Conservation (phyloP, 2,113 vertebrate species). For the Martes martes region DNA sequence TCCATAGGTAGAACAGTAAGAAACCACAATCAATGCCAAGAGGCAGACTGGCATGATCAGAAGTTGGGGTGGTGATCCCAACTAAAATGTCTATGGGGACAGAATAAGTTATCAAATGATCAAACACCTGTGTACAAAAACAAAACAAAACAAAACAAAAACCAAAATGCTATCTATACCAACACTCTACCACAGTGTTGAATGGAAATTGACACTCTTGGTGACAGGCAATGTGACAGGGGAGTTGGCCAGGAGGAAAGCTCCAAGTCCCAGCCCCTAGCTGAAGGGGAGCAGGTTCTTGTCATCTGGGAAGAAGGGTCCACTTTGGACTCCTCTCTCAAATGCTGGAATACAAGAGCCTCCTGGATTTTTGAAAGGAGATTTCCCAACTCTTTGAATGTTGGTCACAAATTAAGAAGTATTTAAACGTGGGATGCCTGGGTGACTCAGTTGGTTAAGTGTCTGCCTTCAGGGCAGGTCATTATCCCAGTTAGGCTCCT, state of each 20-base stretch:
- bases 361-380: not conserved
- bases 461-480: no score
- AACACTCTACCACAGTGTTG: not conserved
- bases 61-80: not conserved
- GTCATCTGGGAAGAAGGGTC: not conserved
- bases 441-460: no score
- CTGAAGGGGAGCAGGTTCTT: not conserved
- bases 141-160: not conserved
- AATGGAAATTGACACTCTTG: not conserved
- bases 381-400: not conserved
- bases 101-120: not conserved
- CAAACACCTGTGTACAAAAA: not conserved
- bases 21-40: not conserved
- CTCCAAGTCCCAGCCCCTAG: not conserved
- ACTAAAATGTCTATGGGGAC: not conserved
- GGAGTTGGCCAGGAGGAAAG: accelerated
- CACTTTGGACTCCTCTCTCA: not conserved
- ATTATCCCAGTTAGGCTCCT: no score
- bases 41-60: not conserved
- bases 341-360: not conserved
- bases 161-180: not conserved
- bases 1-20: not conserved
- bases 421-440: not conserved
- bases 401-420: not conserved
- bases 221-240: not conserved